Conservation (phyloP, 2,888 invertebrate species). For the Lithodes maja region DNA sequence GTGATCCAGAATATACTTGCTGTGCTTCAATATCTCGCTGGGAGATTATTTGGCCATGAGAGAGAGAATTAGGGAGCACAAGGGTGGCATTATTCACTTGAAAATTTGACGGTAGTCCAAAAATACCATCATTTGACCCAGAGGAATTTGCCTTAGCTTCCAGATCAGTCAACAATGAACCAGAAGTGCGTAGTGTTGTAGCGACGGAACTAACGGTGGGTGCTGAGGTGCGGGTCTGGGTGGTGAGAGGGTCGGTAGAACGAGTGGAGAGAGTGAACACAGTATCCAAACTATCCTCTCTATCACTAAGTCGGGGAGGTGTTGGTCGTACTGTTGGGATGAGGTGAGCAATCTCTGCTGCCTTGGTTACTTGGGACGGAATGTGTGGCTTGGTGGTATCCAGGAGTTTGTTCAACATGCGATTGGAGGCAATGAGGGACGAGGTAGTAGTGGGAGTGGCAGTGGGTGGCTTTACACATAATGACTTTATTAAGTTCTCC, state of each 20-base stretch:
- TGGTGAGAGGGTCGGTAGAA: conserved; percentile 36
- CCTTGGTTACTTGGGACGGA: conserved; percentile 58
- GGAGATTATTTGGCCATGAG: conserved; percentile 42
- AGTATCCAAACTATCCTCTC: conserved; percentile 35
- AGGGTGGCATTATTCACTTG: conserved; percentile 33
- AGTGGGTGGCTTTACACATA: conserved; percentile 17
- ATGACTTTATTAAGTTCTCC: background rate
- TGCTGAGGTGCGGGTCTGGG: conserved; percentile 27
- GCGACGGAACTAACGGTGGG: conserved; percentile 44
- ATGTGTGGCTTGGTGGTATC: conserved; percentile 54
- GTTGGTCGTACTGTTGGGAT: conserved; percentile 45
- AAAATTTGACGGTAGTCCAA: conserved; percentile 37
- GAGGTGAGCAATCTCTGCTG: conserved; percentile 60
- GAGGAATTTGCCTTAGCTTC: conserved; percentile 27
- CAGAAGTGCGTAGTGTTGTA: conserved; percentile 15
- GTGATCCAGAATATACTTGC: conserved; percentile 28
- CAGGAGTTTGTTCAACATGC: conserved; percentile 52
- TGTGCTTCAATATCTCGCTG: conserved; percentile 51
- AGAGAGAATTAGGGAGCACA: conserved; percentile 37
- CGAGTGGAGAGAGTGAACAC: conserved; percentile 34
- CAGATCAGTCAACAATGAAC: conserved; percentile 30
- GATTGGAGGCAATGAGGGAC: conserved; percentile 43
- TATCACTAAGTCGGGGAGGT: conserved; percentile 31
- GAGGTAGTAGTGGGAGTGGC: conserved; percentile 28
- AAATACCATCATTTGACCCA: conserved; percentile 34